Evolutionary conservation across 2,113 vertebrate genomes (phyloP).

Genomic region (Hypanus sabinus): DNA sequence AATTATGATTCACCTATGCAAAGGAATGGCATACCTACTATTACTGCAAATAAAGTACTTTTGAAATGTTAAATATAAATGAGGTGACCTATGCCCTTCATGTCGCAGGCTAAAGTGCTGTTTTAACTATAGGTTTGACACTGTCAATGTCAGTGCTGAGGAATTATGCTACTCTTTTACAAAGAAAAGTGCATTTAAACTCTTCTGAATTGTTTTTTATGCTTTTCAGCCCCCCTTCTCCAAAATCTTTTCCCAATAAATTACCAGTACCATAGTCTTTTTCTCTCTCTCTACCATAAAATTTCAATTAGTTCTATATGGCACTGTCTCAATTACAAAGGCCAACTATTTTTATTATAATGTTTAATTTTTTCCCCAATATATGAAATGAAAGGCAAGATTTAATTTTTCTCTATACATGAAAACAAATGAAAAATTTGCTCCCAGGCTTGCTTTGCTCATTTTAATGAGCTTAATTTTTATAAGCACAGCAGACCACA

Average conservation of each 20-base stretch:
- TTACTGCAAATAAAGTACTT: too few species aligned
- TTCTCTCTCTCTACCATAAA: too few species aligned
- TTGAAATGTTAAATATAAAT: too few species aligned
- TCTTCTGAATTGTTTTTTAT: not conserved
- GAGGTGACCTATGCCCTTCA: too few species aligned
- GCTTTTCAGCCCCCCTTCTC: not conserved
- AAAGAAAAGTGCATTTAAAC: not conserved
- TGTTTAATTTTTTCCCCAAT: too few species aligned
- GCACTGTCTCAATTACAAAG: not conserved
- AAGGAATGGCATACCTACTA: too few species aligned
- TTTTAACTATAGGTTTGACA: too few species aligned
- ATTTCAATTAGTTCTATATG: not conserved
- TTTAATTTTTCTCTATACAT: constrained; percentile 21
- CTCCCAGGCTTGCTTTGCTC: not conserved
- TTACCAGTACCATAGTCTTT: not conserved
- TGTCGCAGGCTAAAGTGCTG: too few species aligned
- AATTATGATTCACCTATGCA: too few species aligned
- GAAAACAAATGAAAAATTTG: constrained; percentile 24
- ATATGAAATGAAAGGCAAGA: not conserved
- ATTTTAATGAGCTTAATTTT: constrained; percentile 27
- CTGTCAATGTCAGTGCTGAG: too few species aligned
- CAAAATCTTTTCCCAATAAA: not conserved
- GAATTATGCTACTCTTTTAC: too few species aligned
- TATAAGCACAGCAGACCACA: not conserved
- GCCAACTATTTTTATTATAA: not conserved